Evolutionary conservation across 37 sponge, comb jelly and placozoan genomes (phyloP).

Genomic region (Eunapius fragilis): DNA sequence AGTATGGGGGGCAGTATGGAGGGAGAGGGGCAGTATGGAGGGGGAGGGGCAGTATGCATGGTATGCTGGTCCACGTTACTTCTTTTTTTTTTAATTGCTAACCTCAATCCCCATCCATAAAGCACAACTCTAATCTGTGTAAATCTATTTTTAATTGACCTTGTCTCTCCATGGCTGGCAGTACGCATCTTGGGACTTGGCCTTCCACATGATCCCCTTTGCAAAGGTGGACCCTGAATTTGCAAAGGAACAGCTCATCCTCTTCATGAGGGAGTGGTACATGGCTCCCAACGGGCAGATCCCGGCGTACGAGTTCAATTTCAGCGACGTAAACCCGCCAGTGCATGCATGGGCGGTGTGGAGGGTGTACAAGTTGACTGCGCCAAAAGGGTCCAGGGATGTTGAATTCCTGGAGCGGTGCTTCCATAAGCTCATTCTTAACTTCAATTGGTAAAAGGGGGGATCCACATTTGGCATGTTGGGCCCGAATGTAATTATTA

Average conservation of each 20-base stretch:
- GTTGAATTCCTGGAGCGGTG: conserved; percentile 74
- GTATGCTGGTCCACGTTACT: too few species aligned
- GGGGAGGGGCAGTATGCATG: too few species aligned
- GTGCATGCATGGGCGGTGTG: conserved; percentile 97
- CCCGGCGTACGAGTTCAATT: conserved; percentile 96
- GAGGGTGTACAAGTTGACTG: conserved; percentile 94
- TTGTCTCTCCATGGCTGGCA: too few species aligned
- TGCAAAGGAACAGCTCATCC: conserved; percentile 89
- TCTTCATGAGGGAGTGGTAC: conserved; percentile 98
- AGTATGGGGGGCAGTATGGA: too few species aligned
- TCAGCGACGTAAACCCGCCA: conserved; percentile 94
- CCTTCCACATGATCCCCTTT: conserved; percentile 98
- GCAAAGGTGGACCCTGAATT: conserved; percentile 93
- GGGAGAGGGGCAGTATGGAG: too few species aligned
- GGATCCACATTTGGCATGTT: too few species aligned
- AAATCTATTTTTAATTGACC: too few species aligned
- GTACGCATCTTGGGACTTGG: conserved; percentile 98
- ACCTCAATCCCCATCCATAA: too few species aligned
- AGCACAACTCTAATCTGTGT: too few species aligned
- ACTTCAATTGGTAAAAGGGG: conserved; percentile 89
- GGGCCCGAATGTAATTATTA: not conserved
- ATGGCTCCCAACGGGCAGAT: conserved; percentile 98
- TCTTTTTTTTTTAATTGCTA: too few species aligned
- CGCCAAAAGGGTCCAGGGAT: conserved; percentile 78
- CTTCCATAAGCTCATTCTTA: conserved; percentile 95